phyloP scores from a whole-genome alignment of 2,888 invertebrate species.

The Oscheius sp. region DNA sequence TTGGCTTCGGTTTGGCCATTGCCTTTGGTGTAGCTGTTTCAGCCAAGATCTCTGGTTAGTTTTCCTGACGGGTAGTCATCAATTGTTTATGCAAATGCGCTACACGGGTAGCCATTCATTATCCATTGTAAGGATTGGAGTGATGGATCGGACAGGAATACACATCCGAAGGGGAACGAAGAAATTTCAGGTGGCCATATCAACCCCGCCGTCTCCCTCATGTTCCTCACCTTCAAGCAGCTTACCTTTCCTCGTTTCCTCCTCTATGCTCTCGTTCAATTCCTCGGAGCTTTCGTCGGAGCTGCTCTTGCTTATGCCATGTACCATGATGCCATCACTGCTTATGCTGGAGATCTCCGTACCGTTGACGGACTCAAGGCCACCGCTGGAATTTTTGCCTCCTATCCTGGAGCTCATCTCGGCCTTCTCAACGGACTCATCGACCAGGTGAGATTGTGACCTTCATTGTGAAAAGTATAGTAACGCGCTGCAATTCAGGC shows the following conservation, averaged over 20 bases:
- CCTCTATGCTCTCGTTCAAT: conserved; percentile 74
- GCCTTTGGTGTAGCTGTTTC: conserved; percentile 74
- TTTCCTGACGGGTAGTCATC: neutral
- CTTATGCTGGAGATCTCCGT: conserved; percentile 71
- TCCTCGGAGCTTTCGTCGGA: conserved; percentile 74
- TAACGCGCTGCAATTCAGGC: conserved; percentile 17
- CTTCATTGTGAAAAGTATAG: conserved; percentile 13
- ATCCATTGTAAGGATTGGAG: conserved; percentile 16
- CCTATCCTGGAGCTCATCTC: conserved; percentile 73
- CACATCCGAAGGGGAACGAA: too few relatives aligned
- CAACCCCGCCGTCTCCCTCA: conserved; percentile 73
- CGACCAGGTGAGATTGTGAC: conserved; percentile 73
- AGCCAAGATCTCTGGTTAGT: conserved; percentile 72
- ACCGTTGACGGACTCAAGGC: conserved; percentile 63
- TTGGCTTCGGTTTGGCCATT: conserved; percentile 74
- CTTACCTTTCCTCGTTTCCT: conserved; percentile 69
- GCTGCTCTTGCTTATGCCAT: conserved; percentile 73
- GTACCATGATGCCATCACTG: conserved; percentile 72
- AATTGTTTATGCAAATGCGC: conserved; percentile 19
- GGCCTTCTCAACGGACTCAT: conserved; percentile 72
- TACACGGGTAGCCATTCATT: conserved; percentile 15
- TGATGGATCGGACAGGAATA: conserved; percentile 12
- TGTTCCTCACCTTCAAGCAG: conserved; percentile 71
- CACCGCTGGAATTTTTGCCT: conserved; percentile 76
- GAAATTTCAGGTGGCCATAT: conserved; percentile 72